Evolutionary conservation across 2,888 invertebrate genomes (phyloP), one percentile per base, ranked within the genome.

Genomic region (Eupithecia insigniata): DNA sequence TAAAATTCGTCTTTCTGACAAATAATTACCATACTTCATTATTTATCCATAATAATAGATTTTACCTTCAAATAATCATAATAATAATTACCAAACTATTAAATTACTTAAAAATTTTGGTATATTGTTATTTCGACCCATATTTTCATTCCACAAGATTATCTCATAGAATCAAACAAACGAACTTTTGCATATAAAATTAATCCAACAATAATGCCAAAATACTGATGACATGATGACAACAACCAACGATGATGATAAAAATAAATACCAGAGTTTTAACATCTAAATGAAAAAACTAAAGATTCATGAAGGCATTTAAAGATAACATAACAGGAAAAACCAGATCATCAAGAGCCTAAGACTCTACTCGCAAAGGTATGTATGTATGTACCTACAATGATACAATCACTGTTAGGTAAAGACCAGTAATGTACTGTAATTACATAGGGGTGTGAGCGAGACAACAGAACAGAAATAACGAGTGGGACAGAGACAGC

Each of bases 391-490:
- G 12, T 69, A 60, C 14, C 12, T 55, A 66, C 58, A 65, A 65
- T 72, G 72, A 78, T 76, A 79, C 76, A 79, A 79, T 79, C 78
- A 79, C 75, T 30, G 65, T 71, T 74, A 83, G 79, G 77, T 79
- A 81, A 74, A 73, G 80, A 82, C 28, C 60, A 30, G 87, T 89
- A 88, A 85, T 76, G 87, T 86, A 85, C 87, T 77, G 81, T 87
- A 88, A 88, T 88, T 86, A 87, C 80, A 84, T 84, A 86, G 80
- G 76, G 76, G 85, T 77, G 79, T 36, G 84, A 83, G 74, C 51
- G 83, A 82, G 81, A 83, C 46, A 74, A 62, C 28, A 72, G 67
- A 69, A 30, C 12, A 28, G 14, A 22, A n/a, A 28, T 14, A 12
- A 69, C 67, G 62, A 51, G 85, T 8, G 1, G 32, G 75, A 88